Evolutionary conservation across 1,140 invertebrate species (phyloP).

Genomic region (Orius insidiosus): DNA sequence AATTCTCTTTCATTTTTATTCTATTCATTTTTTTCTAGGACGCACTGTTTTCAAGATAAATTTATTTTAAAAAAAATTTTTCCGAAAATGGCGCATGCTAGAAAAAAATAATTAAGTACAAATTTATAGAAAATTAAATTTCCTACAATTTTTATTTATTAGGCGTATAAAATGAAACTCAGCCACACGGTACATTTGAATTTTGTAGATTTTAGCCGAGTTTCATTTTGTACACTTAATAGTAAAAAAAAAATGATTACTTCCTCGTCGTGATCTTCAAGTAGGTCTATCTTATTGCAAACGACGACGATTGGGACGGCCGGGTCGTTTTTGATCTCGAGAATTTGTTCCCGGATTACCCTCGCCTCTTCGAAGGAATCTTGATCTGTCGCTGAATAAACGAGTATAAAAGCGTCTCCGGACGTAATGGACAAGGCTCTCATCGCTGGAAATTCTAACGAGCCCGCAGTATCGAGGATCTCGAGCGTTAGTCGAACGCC

Average conservation of each 20-base stretch:
- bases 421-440: conserved; percentile 75
- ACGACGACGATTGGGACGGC: conserved; percentile 76
- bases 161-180: no score
- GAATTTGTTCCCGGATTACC: conserved; percentile 55
- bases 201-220: no score
- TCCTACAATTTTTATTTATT: no score
- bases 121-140: no score
- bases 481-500: conserved; percentile 63
- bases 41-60: no score
- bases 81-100: no score
- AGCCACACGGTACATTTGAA: no score
- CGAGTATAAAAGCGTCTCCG: conserved; percentile 76
- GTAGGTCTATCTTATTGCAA: conserved; percentile 75
- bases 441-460: conserved; percentile 83
- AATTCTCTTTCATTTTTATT: no score
- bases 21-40: no score
- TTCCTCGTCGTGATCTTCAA: conserved; percentile 37
- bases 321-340: conserved; percentile 51
- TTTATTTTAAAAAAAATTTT: background rate
- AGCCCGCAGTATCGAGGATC: conserved; percentile 66
- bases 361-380: conserved; percentile 66
- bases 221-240: no score
- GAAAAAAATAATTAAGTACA: no score
- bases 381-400: conserved; percentile 69
- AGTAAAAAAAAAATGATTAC: conserved; percentile 26